These are phyloP conservation scores for Eospalax fontanierii DNA, from an alignment of 2,797 vertebrate species.

Conservation along the genomic window DNA sequence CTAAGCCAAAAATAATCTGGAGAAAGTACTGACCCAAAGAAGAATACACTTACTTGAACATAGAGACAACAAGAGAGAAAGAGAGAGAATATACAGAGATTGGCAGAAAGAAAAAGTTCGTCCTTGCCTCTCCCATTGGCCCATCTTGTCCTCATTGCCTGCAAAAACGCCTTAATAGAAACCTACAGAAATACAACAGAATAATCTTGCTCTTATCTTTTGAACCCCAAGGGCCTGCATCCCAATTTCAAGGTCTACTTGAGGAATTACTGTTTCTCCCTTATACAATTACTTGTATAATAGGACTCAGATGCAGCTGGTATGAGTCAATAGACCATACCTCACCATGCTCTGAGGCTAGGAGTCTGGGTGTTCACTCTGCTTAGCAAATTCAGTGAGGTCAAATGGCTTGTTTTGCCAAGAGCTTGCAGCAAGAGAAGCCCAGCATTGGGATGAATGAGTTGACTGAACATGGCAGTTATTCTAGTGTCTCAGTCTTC, in stretches of 20 bases:
- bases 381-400: background rate
- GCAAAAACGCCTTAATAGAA: background rate
- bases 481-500: background rate
- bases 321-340: fast-evolving
- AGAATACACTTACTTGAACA: background rate
- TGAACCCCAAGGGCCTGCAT: background rate
- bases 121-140: background rate
- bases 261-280: background rate
- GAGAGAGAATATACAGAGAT: background rate
- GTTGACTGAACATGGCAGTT: background rate
- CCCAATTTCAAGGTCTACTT: background rate
- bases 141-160: background rate
- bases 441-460: background rate
- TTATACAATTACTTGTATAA: background rate
- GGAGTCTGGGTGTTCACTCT: no score
- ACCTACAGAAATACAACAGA: constrained; percentile 26
- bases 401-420: background rate
- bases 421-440: background rate
- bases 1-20: constrained; percentile 16
- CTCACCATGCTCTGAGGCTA: background rate
- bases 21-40: constrained; percentile 22
- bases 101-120: background rate
- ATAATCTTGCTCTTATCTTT: background rate
- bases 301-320: background rate
- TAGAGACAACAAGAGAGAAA: background rate